Evolutionary conservation across 2,888 invertebrate species (phyloP).

Genomic region (Xestia c-nigrum): DNA sequence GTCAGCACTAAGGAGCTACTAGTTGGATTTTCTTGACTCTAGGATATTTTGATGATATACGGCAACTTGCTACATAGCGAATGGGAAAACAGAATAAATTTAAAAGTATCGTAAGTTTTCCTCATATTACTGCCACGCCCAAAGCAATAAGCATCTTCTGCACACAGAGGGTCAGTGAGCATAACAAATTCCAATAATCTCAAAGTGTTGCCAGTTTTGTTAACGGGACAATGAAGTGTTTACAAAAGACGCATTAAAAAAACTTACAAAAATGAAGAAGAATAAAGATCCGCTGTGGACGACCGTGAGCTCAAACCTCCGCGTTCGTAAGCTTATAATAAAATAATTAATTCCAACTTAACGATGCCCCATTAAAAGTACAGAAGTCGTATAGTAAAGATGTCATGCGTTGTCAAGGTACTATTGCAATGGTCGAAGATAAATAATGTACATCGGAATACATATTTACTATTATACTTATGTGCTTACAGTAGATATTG

Average conservation of each 20-base stretch:
- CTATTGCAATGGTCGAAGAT: conserved; percentile 65
- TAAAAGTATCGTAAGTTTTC: not conserved
- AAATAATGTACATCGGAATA: conserved; percentile 59
- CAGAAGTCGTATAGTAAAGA: conserved; percentile 71
- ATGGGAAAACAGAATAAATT: not conserved
- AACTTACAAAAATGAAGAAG: conserved; percentile 41
- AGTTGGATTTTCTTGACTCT: not conserved
- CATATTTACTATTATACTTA: conserved; percentile 54
- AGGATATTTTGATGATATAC: not conserved
- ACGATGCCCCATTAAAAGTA: conserved; percentile 72
- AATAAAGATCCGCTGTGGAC: conserved; percentile 56
- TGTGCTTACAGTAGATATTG: conserved; percentile 35
- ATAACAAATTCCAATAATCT: not conserved
- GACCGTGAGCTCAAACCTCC: conserved; percentile 74
- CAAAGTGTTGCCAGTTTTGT: conserved; percentile 8
- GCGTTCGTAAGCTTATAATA: conserved; percentile 66
- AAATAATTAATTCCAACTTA: conserved; percentile 75
- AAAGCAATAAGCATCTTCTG: not conserved
- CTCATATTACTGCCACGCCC: too few species aligned
- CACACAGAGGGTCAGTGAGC: not conserved
- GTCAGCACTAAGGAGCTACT: not conserved
- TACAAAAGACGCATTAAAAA: conserved; percentile 27
- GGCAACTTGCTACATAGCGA: not conserved
- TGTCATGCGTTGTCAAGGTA: conserved; percentile 70
- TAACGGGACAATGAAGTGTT: not conserved